Base-by-base conservation (phyloP, 1,140 invertebrate genomes). In the Melanaphis sacchari region DNA sequence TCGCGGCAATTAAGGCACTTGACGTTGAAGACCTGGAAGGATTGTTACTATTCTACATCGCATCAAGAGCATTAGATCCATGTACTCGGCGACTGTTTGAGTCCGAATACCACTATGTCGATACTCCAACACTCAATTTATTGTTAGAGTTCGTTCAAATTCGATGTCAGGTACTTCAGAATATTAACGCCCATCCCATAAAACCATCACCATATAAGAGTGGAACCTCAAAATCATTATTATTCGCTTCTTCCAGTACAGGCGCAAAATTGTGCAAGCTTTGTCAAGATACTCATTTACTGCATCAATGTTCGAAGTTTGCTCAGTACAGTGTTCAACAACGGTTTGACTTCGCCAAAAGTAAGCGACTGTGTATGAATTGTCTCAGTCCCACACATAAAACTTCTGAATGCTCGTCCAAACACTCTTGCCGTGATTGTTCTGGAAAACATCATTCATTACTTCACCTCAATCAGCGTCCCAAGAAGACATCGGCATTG, bases 191-290 rank as follows among this genome's bases (percentile, higher is more conserved):
- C 38, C 3, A 82, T 18, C 2, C 5, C 9, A 5, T 40, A 38
- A 1, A 1, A 7, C 81, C 24, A 21, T 22, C 40, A 7, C 0
- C 6, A 8, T 5, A 82, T 18, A 38, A 21, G 40, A 82, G 40
- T 22, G 40, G 40, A 38, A 82, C 7, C 81, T n/a, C n/a, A 8
- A 82, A 38, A 82, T 18, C 24, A 6, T 22, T 38, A 40, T 9
- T 82, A 38, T 6, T 8, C 21, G 40, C 36, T 40, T 38, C 81
- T 2, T 22, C 81, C 1, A 24, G 15, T 21, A 3, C 36, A 6
- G 6, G 8, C 8, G 0, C 36, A 38, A 0, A 0, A 36, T 0
- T 0, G 26, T 40, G 81, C 2, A 21, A 40, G 7, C 7, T 82
- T 4, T 82, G 38, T 82, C 22, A 82, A 24, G 1, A 5, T 0